Evolutionary conservation across 1,140 invertebrate genomes (phyloP).

Genomic region (Acromyrmex echinatior): DNA sequence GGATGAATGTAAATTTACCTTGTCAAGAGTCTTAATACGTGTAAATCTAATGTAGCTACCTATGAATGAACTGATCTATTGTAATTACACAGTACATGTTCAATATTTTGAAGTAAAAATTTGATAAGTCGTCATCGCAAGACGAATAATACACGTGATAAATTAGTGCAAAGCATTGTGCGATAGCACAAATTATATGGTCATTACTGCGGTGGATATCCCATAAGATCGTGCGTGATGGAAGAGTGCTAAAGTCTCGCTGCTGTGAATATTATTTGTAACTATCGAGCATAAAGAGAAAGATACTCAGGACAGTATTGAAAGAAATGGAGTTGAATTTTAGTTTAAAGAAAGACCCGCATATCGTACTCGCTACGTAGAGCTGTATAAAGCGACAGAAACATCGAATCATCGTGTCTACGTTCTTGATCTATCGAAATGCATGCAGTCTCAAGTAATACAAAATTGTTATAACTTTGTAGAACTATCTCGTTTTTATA

Average conservation of each 20-base stretch:
- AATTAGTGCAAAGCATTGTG: conserved; percentile 70
- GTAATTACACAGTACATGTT: not conserved
- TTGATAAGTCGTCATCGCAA: not conserved
- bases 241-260: conserved; percentile 64
- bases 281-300: conserved; percentile 27
- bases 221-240: conserved; percentile 63
- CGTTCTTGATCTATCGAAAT: conserved; percentile 47
- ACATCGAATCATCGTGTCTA: conserved; percentile 43
- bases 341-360: not conserved
- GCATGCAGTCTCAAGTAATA: conserved; percentile 73
- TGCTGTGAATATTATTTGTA: conserved; percentile 42
- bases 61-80: not conserved
- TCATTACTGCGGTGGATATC: conserved; percentile 42
- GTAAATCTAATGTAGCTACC: conserved; percentile 26
- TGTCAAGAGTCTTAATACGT: not conserved
- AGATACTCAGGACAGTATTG: conserved; percentile 25
- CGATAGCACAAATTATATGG: conserved; percentile 28
- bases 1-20: conserved; percentile 23
- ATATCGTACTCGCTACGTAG: conserved; percentile 43
- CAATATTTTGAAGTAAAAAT: not conserved
- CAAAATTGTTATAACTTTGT: conserved; percentile 59
- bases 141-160: conserved; percentile 16
- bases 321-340: conserved; percentile 41
- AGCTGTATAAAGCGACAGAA: conserved; percentile 52
- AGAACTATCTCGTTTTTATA: conserved; percentile 30